A percentile compares a stretch with the other conserved stretches of the same genome.
Conservation (phyloP, 2,888 invertebrate genomes). For the Eupithecia inturbata region DNA sequence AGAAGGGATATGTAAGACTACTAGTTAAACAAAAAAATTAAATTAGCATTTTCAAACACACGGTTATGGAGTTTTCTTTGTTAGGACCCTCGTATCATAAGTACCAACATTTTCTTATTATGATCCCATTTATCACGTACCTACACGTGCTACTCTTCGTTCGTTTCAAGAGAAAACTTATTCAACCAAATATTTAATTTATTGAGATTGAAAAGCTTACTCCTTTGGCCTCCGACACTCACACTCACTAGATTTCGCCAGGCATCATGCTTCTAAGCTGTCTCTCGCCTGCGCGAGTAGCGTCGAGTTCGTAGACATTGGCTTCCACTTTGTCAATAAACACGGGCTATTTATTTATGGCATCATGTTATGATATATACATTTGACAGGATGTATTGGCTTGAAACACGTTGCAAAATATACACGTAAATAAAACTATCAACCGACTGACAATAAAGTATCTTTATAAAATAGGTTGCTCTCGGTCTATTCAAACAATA, state of each 20-base stretch:
- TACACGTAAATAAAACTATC: neutral
- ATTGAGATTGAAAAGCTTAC: neutral
- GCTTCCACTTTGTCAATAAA: neutral
- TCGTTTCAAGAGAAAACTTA: too few species aligned
- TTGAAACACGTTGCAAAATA: neutral
- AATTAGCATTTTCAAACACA: too few species aligned
- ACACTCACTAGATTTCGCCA: neutral
- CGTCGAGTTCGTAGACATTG: neutral
- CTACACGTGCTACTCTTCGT: too few species aligned
- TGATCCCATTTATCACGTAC: neutral
- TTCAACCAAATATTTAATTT: neutral
- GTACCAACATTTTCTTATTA: neutral
- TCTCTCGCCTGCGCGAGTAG: neutral
- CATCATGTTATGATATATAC: too few species aligned
- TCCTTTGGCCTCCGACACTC: neutral
- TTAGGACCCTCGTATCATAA: neutral
- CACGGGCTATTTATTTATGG: too few species aligned
- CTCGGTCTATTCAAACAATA: conserved; percentile 22
- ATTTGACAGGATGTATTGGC: too few species aligned
- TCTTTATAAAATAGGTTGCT: neutral
- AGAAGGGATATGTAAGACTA: too few species aligned
- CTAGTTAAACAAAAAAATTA: too few species aligned
- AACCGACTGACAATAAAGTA: neutral
- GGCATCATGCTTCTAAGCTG: neutral
- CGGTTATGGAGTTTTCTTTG: neutral